phyloP scores from a whole-genome alignment of 2,888 invertebrate species.

The Chironomus tentans region DNA sequence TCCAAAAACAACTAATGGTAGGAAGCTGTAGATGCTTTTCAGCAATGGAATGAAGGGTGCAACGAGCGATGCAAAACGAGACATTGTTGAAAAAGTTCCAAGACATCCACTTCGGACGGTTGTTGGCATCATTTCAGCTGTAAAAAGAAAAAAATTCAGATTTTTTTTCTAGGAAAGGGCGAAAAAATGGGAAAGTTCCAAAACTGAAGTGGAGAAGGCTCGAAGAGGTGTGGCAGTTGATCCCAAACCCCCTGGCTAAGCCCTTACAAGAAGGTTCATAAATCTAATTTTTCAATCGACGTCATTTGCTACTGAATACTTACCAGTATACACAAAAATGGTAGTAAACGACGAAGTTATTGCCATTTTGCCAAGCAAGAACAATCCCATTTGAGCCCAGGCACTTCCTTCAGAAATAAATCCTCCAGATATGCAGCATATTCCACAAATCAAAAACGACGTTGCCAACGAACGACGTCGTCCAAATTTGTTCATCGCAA shows the following conservation, averaged over 20 bases:
- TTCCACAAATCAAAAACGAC: slow-evolving; percentile 45
- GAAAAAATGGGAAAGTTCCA: too few relatives aligned
- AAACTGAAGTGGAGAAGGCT: too few relatives aligned
- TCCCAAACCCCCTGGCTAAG: too few relatives aligned
- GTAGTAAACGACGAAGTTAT: slow-evolving; percentile 55
- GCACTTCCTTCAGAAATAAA: slow-evolving; percentile 44
- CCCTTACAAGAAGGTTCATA: too few relatives aligned
- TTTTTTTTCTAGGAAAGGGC: too few relatives aligned
- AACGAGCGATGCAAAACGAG: slow-evolving; percentile 50
- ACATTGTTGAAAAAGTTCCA: slow-evolving; percentile 50
- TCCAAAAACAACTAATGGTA: slow-evolving; percentile 49
- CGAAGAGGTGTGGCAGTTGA: too few relatives aligned
- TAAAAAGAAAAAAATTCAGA: not conserved
- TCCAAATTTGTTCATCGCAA: slow-evolving; percentile 34
- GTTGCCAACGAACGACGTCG: slow-evolving; percentile 45
- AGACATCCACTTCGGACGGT: slow-evolving; percentile 50
- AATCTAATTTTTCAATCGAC: too few relatives aligned
- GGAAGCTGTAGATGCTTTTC: slow-evolving; percentile 26
- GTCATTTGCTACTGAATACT: too few relatives aligned
- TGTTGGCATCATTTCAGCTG: slow-evolving; percentile 42
- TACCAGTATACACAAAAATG: slow-evolving; percentile 50
- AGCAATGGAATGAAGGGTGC: slow-evolving; percentile 53
- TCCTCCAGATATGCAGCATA: slow-evolving; percentile 48
- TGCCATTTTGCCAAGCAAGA: slow-evolving; percentile 53
- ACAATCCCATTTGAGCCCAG: slow-evolving; percentile 49